Conservation (phyloP, 2,888 invertebrate genomes). For the Operophtera brumata region DNA sequence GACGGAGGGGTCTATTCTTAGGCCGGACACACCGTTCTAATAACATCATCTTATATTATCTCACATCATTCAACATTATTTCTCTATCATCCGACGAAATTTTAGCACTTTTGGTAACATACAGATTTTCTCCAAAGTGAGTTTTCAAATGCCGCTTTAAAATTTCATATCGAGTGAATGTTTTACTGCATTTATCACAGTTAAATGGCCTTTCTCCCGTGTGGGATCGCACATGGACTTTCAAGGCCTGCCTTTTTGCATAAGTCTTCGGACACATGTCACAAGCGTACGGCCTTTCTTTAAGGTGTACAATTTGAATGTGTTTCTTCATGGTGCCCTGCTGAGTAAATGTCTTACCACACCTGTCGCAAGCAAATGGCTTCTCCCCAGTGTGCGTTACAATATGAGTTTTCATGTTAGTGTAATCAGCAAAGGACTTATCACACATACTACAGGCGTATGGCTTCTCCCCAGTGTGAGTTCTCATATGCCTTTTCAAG, state of each 20-base stretch:
- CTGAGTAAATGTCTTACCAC: conserved; percentile 19
- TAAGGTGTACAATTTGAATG: conserved; percentile 17
- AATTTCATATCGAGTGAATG: conserved; percentile 9
- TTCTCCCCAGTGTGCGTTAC: conserved; percentile 17
- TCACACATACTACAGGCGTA: conserved; percentile 15
- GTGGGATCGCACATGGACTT: conserved; percentile 13
- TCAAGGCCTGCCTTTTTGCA: conserved; percentile 13
- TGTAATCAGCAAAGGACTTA: conserved; percentile 19
- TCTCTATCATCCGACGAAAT: neutral
- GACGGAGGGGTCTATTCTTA: no score
- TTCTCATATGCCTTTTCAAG: conserved; percentile 16
- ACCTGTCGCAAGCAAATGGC: conserved; percentile 14
- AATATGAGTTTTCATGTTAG: conserved; percentile 19
- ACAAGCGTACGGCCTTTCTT: conserved; percentile 13
- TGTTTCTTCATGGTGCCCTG: conserved; percentile 22
- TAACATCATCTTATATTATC: no score
- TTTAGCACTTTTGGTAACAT: neutral
- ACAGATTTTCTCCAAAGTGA: conserved; percentile 1
- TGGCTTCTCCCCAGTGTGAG: conserved; percentile 20
- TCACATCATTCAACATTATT: neutral
- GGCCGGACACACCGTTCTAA: no score
- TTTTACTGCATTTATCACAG: conserved; percentile 14
- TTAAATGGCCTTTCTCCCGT: conserved; percentile 17
- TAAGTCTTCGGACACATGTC: conserved; percentile 21
- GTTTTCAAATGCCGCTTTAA: conserved; percentile 19